phyloP scores from a whole-genome alignment of 2,113 vertebrate species.

The Passerina amoena region DNA sequence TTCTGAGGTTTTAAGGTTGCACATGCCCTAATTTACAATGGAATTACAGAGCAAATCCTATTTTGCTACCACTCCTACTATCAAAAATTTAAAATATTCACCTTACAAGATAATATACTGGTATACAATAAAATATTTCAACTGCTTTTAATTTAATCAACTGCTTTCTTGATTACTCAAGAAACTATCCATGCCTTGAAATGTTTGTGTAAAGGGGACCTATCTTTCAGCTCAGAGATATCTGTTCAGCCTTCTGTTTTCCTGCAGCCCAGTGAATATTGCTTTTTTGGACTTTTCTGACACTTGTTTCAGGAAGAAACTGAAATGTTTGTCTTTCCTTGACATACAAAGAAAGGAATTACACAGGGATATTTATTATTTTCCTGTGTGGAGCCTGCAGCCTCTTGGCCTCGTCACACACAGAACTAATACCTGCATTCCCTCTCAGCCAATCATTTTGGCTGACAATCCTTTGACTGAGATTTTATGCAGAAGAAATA shows the following conservation, averaged over 20 bases:
- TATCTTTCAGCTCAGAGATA: constrained; percentile 41
- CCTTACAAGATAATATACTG: constrained; percentile 24
- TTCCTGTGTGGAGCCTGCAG: background rate
- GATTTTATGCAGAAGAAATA: background rate
- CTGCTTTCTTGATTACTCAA: background rate
- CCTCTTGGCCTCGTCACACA: background rate
- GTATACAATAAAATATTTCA: constrained; percentile 29
- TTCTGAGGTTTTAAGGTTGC: constrained; percentile 19
- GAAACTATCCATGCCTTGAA: background rate
- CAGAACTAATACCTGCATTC: background rate
- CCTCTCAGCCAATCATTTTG: background rate
- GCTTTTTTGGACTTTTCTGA: constrained; percentile 49
- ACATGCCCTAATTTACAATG: constrained; percentile 17
- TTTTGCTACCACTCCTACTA: constrained; percentile 50
- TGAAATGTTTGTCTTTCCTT: background rate
- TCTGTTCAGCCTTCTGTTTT: constrained; percentile 44
- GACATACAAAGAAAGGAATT: background rate
- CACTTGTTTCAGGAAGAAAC: constrained; percentile 29
- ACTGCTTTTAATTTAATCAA: constrained; percentile 46
- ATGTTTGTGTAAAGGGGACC: background rate
- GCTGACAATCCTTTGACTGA: background rate
- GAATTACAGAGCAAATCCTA: constrained; percentile 61
- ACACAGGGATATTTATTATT: background rate
- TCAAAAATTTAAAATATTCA: constrained; percentile 35
- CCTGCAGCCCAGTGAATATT: background rate